phyloP scores from a whole-genome alignment of 2,888 invertebrate genomes.

The Cepaea hortensis region DNA sequence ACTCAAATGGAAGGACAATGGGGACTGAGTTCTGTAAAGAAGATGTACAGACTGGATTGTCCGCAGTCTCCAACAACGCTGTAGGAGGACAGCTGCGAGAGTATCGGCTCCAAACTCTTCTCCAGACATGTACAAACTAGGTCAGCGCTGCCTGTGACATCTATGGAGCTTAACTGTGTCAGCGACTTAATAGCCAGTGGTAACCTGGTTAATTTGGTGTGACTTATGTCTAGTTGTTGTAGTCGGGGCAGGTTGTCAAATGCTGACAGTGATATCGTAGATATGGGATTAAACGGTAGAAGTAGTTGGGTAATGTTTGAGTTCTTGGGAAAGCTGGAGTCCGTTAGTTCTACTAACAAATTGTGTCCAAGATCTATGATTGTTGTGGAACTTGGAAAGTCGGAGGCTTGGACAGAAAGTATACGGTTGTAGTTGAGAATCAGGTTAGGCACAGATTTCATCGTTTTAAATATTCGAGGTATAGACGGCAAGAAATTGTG shows the following conservation, averaged over 20 bases:
- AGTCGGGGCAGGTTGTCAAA: neutral
- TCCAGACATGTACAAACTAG: conserved; percentile 13
- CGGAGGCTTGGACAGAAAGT: too few relatives aligned
- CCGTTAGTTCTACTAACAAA: neutral
- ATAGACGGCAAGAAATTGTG: too few relatives aligned
- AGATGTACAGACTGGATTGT: neutral
- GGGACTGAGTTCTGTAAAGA: neutral
- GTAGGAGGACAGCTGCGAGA: neutral
- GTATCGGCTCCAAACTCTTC: neutral
- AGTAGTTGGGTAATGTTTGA: neutral
- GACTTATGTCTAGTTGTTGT: neutral
- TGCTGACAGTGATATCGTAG: neutral
- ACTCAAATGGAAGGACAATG: neutral
- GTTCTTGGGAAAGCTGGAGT: neutral
- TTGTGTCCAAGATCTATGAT: neutral
- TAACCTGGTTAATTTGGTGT: neutral
- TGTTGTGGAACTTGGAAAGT: neutral
- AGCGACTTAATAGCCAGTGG: conserved; percentile 3
- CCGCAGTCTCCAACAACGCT: neutral
- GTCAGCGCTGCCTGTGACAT: neutral
- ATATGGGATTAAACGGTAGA: neutral
- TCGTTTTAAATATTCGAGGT: too few relatives aligned
- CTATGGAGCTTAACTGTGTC: neutral
- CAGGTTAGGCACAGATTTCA: too few relatives aligned
- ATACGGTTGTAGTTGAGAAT: too few relatives aligned